Evolutionary conservation across 53 echinoderm and acorn worm genomes (phyloP).

Genomic region (Echinarachnius parma): DNA sequence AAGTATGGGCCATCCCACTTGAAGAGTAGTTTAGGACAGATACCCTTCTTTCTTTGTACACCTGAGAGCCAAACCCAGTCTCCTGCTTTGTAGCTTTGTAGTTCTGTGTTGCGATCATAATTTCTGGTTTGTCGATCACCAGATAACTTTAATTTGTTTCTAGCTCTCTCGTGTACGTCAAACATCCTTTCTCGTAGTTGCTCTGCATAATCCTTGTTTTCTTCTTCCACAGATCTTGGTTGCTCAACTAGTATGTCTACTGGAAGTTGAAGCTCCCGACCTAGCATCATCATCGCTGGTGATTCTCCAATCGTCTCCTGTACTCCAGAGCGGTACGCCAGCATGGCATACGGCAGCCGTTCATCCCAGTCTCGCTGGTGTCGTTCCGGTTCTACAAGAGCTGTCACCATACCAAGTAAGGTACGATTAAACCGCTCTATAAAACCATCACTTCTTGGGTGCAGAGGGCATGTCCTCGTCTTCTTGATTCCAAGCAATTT

Average conservation of each 20-base stretch:
- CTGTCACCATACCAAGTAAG: not conserved
- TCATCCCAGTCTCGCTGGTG: constrained; percentile 23
- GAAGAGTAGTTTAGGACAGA: constrained; percentile 1
- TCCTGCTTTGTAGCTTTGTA: not conserved
- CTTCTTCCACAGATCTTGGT: not conserved
- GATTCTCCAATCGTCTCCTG: constrained; percentile 31
- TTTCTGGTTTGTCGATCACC: not conserved
- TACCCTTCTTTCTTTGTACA: constrained; percentile 14
- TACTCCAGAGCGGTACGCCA: constrained; percentile 1
- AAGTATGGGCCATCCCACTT: constrained; percentile 21
- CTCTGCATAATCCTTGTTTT: not conserved
- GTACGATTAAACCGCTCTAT: constrained; percentile 27
- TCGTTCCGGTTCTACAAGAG: not conserved
- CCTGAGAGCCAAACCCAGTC: constrained; percentile 14
- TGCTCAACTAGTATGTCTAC: not conserved
- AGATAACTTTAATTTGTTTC: not conserved
- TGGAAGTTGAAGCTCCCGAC: constrained; percentile 5
- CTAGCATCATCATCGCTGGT: constrained; percentile 14
- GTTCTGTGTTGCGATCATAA: constrained; percentile 1
- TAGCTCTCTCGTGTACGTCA: not conserved
- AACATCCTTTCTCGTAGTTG: constrained; percentile 12
- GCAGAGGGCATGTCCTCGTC: constrained; percentile 8
- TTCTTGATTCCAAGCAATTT: not conserved
- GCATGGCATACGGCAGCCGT: not conserved
- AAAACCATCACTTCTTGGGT: constrained; percentile 34